Evolutionary conservation across 2,888 invertebrate genomes (phyloP), one percentile per base, ranked within the genome.

Genomic region (Protophormia terraenovae): DNA sequence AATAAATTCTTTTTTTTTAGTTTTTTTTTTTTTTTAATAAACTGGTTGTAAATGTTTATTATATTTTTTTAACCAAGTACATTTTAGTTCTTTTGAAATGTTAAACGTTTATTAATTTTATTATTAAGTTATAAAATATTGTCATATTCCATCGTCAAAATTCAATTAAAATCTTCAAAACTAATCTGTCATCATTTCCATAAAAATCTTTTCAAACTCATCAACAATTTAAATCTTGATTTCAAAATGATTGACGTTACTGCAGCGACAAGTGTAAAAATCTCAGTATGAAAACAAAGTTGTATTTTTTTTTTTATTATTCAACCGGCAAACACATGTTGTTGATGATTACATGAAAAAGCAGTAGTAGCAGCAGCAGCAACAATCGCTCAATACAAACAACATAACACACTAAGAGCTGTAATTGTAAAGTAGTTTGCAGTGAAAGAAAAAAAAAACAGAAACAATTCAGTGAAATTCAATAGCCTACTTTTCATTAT

Each of bases 401-500:
- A 16, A 14, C n/a, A n/a, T n/a, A n/a, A n/a, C n/a, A 47, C 22
- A 62, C 50, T 27, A 38, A 60, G 47, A 60, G 50, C 47, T 45
- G 58, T 41, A 83, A 38, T 53, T 75, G 50, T 69, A 60, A 77
- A 71, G 66, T 66, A 79, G 75, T 79, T 72, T 82, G 62, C 58
- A 77, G 35, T 53, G 41, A 55, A 71, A 50, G 50, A 81, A 58
- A 32, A 24, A 41, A 32, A 66, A 53, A 4, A 19, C 14, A 16
- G 60, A 75, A 69, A 76, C 71, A 77, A 82, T 81, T 47, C 81
- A 85, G 82, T 72, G 80, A 86, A 80, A 86, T 83, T 86, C 80
- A 80, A 58, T 82, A 85, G 85, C 85, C 85, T 81, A 85, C 78
- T 82, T 82, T 85, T 85, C 73, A 75, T 75, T 58, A 73, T 66